Percentiles rank a stretch among this genome's conserved stretches.
phyloP scores from a whole-genome alignment of 2,113 vertebrate genomes.

The Aleadryas rufinucha region DNA sequence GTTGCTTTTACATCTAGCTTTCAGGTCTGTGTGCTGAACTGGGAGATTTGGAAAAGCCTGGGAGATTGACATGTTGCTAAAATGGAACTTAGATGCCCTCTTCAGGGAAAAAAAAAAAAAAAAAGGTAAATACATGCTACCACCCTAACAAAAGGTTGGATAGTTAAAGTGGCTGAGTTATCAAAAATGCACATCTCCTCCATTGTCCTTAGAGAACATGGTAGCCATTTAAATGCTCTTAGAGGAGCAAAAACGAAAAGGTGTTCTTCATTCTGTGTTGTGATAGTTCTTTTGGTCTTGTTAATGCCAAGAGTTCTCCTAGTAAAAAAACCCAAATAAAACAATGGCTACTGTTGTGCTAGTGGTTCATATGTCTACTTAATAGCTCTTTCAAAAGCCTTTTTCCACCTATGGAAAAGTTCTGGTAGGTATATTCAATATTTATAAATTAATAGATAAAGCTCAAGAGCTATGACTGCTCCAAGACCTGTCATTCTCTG shows the following conservation, averaged over 20 bases:
- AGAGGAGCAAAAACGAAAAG: neutral
- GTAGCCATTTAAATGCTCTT: neutral
- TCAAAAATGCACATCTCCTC: neutral
- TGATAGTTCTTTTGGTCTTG: neutral
- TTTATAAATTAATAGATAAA: neutral
- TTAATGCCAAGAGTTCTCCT: neutral
- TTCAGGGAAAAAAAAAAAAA: neutral
- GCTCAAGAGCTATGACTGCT: neutral
- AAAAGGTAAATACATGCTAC: neutral
- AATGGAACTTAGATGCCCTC: neutral
- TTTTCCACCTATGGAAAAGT: neutral
- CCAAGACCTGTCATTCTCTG: neutral
- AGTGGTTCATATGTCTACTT: neutral
- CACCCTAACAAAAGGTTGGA: neutral
- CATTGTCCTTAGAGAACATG: neutral
- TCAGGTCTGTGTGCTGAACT: neutral
- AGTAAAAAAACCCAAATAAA: neutral
- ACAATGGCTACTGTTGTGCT: neutral
- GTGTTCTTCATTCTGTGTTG: neutral
- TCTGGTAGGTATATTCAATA: neutral
- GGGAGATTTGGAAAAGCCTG: neutral
- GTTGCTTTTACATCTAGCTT: neutral
- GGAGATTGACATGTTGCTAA: neutral
- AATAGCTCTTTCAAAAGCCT: neutral
- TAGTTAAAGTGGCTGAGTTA: neutral